Evolutionary conservation across 2,797 vertebrate species (phyloP), one percentile per base, ranked within the genome.

Genomic region (Nasua narica): DNA sequence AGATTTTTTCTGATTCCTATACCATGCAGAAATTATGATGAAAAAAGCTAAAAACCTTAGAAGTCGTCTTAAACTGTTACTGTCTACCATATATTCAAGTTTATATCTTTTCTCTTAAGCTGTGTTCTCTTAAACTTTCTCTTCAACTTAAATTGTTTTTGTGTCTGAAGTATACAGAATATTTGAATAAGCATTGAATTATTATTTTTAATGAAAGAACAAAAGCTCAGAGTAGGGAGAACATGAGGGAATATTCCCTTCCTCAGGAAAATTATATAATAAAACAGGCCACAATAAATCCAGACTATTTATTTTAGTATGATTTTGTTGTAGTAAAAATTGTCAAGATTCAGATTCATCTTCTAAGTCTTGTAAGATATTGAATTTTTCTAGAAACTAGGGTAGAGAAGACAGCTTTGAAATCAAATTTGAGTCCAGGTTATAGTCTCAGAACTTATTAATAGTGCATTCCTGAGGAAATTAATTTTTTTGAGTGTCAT

Each of bases 371-470:
- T 95, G 9, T 88, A 77, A 81, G 32, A n/a, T 56, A 29, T 35
- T 14, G 11, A 78, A 35, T 93, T 90, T 87, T 90, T 87, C n/a
- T 67, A 67, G 62, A 77, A 92, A 79, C 40, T 43, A 23, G 13
- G 18, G 23, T 58, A 62, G 52, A 62, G 40, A 23, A 90, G 82
- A 78, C 6, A 77, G 46, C 23, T 56, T 96, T 94, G 52, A 92
- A 82, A 77, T 92, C 25, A 92, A 95, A 37, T 40, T 25, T 82
- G 21, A 87, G 37, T 97, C 84, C 43, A 87, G 35, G 32, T 70
- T 90, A 21, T 23, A 87, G 43, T 52, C 16, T 23, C 43, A 65
- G 29, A 90, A 54, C 70, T 93, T 77, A 43, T 3, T 89, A 32
- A 69, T n/a, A 91, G 13, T 70, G 12, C 86, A 40, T 76, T 82